These are phyloP conservation scores for Liasis olivaceus DNA, from an alignment of 2,797 vertebrate species.

Conservation along the genomic window DNA sequence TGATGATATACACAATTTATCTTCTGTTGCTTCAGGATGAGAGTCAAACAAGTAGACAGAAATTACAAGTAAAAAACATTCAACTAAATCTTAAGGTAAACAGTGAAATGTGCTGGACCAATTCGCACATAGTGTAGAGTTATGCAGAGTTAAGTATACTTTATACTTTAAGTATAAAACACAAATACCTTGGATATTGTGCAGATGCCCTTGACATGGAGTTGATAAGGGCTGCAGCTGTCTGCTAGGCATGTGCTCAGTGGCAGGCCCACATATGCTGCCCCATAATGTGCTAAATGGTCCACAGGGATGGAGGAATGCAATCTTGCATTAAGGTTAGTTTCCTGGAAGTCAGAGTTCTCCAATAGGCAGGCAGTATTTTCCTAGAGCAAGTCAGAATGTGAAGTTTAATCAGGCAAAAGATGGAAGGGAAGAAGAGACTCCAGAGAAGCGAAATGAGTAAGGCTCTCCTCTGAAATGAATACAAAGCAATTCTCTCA, in stretches of 20 bases:
- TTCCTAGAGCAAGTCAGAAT: background rate
- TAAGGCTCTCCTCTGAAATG: background rate
- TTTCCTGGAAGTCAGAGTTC: background rate
- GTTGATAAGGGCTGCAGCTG: background rate
- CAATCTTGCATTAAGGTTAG: background rate
- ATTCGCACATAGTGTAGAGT: background rate
- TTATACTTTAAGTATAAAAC: background rate
- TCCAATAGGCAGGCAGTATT: background rate
- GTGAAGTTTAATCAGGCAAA: background rate
- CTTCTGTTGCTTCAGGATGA: background rate
- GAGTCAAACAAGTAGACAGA: background rate
- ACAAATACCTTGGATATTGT: background rate
- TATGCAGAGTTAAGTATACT: background rate
- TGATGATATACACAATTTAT: background rate
- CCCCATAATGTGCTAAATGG: background rate
- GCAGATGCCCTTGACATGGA: background rate
- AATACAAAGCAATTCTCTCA: background rate
- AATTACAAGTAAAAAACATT: slow-evolving; percentile 1
- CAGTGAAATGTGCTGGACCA: background rate
- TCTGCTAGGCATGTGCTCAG: background rate
- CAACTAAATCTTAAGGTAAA: background rate
- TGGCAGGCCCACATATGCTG: background rate
- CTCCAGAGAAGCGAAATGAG: background rate
- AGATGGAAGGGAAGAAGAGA: background rate
- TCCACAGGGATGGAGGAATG: background rate